phyloP scores from a whole-genome alignment of 1,140 invertebrate species.

The Limonius californicus region DNA sequence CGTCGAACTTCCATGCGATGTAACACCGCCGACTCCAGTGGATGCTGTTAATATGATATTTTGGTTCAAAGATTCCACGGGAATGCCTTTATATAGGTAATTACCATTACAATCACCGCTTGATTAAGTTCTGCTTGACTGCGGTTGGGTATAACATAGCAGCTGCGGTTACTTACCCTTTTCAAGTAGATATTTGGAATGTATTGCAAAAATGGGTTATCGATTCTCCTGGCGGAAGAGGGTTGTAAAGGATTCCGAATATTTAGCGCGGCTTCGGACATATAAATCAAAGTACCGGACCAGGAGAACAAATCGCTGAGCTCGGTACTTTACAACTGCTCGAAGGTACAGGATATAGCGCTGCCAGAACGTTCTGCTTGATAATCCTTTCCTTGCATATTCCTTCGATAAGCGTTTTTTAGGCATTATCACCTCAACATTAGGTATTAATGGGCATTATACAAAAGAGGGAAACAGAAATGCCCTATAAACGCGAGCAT shows the following conservation, averaged over 20 bases:
- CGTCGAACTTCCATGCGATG: constrained; percentile 75
- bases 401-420: neutral
- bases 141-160: neutral
- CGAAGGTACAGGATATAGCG: constrained; percentile 16
- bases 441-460: neutral
- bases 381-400: neutral
- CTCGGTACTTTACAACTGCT: constrained; percentile 34
- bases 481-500: too few species aligned
- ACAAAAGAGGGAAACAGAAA: too few species aligned
- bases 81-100: constrained; percentile 82
- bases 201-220: neutral
- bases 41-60: constrained; percentile 76
- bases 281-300: constrained; percentile 37
- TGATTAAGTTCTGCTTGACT: neutral
- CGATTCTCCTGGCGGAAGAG: neutral
- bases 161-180: neutral
- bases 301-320: constrained; percentile 35
- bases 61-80: constrained; percentile 79
- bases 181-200: neutral
- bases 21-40: constrained; percentile 64
- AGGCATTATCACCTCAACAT: neutral
- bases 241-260: constrained; percentile 34
- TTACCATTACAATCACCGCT: constrained; percentile 27
- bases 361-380: constrained; percentile 8
- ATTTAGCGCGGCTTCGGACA: constrained; percentile 32